These are phyloP conservation scores for Trachymyrmex septentrionalis DNA, from an alignment of 1,140 invertebrate genomes.

Conservation along the genomic window DNA sequence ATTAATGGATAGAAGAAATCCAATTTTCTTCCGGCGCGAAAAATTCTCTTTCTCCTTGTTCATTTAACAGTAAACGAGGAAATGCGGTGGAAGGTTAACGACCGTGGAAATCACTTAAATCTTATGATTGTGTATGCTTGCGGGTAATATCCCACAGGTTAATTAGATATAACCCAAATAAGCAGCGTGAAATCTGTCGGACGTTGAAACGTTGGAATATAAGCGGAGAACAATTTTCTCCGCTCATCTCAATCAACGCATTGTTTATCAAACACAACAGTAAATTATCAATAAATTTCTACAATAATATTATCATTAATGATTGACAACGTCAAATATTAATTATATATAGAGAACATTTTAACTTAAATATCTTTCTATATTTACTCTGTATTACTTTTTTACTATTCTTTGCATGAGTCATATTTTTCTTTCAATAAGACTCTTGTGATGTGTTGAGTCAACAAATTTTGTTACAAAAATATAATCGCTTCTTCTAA, in stretches of 20 bases:
- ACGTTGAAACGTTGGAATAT: background rate
- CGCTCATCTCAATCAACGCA: background rate
- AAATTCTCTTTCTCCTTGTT: constrained; percentile 17
- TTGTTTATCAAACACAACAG: background rate
- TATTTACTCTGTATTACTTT: background rate
- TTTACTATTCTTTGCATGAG: background rate
- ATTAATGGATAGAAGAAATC: background rate
- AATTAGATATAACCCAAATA: background rate
- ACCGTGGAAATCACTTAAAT: constrained; percentile 52
- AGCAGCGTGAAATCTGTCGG: constrained; percentile 6
- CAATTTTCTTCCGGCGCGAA: constrained; percentile 26
- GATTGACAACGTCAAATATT: background rate
- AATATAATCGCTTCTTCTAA: background rate
- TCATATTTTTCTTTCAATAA: background rate
- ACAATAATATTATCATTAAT: background rate
- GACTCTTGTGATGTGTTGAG: background rate
- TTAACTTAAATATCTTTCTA: background rate
- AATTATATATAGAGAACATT: too few species aligned
- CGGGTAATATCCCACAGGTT: background rate
- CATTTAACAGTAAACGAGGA: constrained; percentile 34
- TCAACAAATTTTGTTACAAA: background rate
- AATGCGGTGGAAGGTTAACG: constrained; percentile 35
- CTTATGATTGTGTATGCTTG: background rate
- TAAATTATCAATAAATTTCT: background rate
- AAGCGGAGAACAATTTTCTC: constrained; percentile 59